Evolutionary conservation across 2,888 invertebrate genomes (phyloP), one percentile per base, ranked within the genome.

Genomic region (Adelphocoris suturalis): DNA sequence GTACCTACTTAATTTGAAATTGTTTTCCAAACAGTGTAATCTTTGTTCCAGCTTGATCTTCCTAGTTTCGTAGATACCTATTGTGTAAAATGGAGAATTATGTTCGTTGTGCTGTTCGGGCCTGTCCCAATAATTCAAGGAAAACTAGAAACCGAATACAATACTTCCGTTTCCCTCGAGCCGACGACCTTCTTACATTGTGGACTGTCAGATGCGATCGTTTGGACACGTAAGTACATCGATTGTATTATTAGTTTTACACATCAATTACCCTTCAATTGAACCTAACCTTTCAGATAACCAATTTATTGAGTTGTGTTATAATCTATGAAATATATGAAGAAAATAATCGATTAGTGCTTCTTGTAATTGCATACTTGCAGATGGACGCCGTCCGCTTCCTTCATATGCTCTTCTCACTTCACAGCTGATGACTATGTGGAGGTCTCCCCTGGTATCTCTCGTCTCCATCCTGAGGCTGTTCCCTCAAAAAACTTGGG

Each of bases 121-220:
- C 57, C 16, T 85, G 85, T 16, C 14, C 37, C 11, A 85, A 85
- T 28, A 61, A 28, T 55, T 61, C 46, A 16, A 55, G 13, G n/a
- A 52, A 57, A 57, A 61, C 85, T 57, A 61, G 85, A n/a, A 55
- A 57, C 27, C 28, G n/a, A 19, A 57, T 85, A 4, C 11, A 19
- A 13, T 85, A 85, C 28, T 85, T 61, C 37, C 61, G 37, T 37
- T 85, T 85, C 46, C 85, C 85, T 2, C 5, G 55, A n/a, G 85
- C 57, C 11, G 85, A 85, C 11, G 85, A 61, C 11, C 48, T 57
- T n/a, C 37, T 37, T 14, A 37, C 57, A 23, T 28, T 85, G 13
- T 85, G 85, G 85, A 61, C 52, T 27, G 57, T 85, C 85, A 85
- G 57, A 57, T 85, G 85, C 61, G 85, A 85, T 57, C 57, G 85